These are phyloP conservation scores for Saguinus oedipus DNA, from an alignment of 2,797 vertebrate species.

Conservation along the genomic window DNA sequence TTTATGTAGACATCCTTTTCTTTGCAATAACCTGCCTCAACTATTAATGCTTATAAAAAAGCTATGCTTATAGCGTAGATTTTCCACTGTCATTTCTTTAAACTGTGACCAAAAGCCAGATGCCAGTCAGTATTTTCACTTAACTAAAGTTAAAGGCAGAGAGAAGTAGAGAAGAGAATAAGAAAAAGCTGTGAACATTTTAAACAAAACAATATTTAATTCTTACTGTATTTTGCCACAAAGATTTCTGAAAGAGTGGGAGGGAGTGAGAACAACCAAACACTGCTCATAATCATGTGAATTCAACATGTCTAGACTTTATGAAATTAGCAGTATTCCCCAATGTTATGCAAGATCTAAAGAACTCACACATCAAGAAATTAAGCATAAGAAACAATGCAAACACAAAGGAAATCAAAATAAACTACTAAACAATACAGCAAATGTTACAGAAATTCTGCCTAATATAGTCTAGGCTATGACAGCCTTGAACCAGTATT, in stretches of 20 bases:
- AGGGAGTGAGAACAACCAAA: background rate
- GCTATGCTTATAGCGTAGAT: background rate
- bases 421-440: background rate
- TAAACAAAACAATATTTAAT: constrained; percentile 6
- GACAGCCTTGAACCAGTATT: background rate
- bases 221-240: background rate
- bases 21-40: background rate
- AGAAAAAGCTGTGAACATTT: background rate
- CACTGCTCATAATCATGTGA: background rate
- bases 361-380: background rate
- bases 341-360: background rate
- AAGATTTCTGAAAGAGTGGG: background rate
- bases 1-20: background rate
- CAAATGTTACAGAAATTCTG: background rate
- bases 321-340: constrained; percentile 6
- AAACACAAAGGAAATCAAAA: background rate
- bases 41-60: background rate
- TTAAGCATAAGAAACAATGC: background rate
- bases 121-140: background rate
- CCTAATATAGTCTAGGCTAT: background rate
- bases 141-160: background rate
- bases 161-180: rapidly evolving
- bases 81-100: background rate
- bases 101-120: background rate
- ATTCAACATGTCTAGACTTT: background rate